Evolutionary conservation across 2,888 invertebrate species (phyloP).

Genomic region (Cheilosia vulpina): DNA sequence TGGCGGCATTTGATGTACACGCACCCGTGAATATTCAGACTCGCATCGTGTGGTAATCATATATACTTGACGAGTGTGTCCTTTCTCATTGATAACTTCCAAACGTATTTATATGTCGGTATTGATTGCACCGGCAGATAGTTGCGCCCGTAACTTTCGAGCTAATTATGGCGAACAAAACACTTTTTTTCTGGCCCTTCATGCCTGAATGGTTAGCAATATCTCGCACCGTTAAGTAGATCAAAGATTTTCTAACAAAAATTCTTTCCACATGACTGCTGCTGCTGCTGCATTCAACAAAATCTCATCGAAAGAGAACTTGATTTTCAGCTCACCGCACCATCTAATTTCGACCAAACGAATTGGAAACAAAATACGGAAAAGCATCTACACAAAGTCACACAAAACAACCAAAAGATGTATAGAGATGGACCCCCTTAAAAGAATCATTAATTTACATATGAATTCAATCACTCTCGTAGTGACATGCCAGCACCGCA

Average conservation of each 20-base stretch:
- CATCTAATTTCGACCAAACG: slow-evolving; percentile 44
- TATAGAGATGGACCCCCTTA: slow-evolving; percentile 37
- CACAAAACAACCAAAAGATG: background rate
- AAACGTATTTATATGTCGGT: too few relatives aligned
- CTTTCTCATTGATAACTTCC: background rate
- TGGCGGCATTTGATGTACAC: too few relatives aligned
- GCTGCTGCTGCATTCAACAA: slow-evolving; percentile 11
- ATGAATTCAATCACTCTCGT: slow-evolving; percentile 77
- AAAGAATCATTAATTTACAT: slow-evolving; percentile 77
- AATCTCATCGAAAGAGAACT: slow-evolving; percentile 16
- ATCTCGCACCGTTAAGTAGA: background rate
- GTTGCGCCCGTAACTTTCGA: too few relatives aligned
- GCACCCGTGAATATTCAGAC: too few relatives aligned
- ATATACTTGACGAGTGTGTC: too few relatives aligned
- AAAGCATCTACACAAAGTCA: slow-evolving; percentile 29
- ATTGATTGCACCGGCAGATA: too few relatives aligned
- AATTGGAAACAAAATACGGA: slow-evolving; percentile 19
- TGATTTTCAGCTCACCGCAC: slow-evolving; percentile 14
- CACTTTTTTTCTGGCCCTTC: background rate
- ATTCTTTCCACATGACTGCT: slow-evolving; percentile 20
- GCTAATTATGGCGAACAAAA: background rate
- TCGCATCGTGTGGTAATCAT: too few relatives aligned
- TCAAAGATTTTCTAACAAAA: slow-evolving; percentile 26
- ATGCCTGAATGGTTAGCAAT: background rate
- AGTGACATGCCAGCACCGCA: slow-evolving; percentile 59